Conservation (phyloP, 2,113 vertebrate species). For the Paramisgurnus dabryanus region DNA sequence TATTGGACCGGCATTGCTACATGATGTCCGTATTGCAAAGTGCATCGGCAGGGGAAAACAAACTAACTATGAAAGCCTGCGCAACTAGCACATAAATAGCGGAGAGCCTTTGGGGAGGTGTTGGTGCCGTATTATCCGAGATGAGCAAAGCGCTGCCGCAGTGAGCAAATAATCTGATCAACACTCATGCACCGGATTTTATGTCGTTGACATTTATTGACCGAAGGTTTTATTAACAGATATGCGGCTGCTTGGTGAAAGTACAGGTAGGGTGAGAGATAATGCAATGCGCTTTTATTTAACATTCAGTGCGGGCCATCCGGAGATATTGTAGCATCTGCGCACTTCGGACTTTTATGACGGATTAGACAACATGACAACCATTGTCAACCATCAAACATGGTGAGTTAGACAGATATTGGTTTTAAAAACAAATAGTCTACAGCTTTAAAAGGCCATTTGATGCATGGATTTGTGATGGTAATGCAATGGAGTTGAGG, state of each 20-base stretch:
- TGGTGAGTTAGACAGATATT: constrained; percentile 1
- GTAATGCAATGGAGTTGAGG: neutral
- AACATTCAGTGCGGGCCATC: neutral
- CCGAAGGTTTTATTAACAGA: constrained; percentile 7
- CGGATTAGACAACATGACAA: constrained; percentile 46
- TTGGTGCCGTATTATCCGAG: constrained; percentile 22
- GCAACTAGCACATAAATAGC: neutral
- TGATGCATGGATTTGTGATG: neutral
- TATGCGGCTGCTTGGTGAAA: neutral
- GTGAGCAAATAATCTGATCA: constrained; percentile 68
- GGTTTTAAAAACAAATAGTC: no score
- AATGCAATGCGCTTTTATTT: neutral
- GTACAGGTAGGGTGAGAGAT: neutral
- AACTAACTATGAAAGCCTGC: constrained; percentile 21
- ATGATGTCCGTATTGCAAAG: constrained; percentile 58
- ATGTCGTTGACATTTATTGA: constrained; percentile 5
- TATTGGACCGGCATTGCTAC: constrained; percentile 74
- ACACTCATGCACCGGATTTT: constrained; percentile 31
- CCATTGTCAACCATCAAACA: constrained; percentile 13
- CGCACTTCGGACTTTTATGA: constrained; percentile 60
- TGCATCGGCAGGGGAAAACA: constrained; percentile 10
- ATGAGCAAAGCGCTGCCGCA: constrained; percentile 64
- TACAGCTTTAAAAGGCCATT: neutral
- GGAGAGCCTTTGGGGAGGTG: constrained; percentile 28
- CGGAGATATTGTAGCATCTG: constrained; percentile 45